phyloP scores from a whole-genome alignment of 2,888 invertebrate species.

The Callyntrura sp. region DNA sequence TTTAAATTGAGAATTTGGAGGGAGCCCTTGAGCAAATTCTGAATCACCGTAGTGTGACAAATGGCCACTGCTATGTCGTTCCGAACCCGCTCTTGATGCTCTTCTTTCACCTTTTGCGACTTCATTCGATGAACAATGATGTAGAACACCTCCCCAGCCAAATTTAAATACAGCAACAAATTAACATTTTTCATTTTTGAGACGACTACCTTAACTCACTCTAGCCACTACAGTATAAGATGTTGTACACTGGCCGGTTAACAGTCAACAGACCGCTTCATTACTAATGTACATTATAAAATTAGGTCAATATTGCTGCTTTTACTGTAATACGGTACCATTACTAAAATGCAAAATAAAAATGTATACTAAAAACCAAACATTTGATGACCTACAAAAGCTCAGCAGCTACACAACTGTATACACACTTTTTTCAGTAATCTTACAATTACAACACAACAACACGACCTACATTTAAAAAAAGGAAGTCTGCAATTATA shows the following conservation, averaged over 20 bases:
- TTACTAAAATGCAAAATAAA: background rate
- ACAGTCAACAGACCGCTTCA: no score
- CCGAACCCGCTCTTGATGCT: conserved; percentile 80
- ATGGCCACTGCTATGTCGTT: conserved; percentile 82
- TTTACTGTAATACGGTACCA: background rate
- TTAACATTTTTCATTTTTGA: conserved; percentile 79
- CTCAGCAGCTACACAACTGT: background rate
- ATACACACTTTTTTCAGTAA: no score
- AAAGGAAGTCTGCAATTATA: background rate
- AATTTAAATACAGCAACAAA: conserved; percentile 81
- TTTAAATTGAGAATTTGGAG: conserved; percentile 78
- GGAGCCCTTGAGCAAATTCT: conserved; percentile 79
- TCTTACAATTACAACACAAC: background rate
- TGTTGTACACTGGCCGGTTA: no score
- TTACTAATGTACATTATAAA: no score
- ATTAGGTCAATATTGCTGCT: background rate
- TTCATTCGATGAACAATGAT: conserved; percentile 83
- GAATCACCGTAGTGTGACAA: conserved; percentile 80
- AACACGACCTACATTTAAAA: background rate
- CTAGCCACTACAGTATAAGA: background rate
- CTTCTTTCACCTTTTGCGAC: conserved; percentile 80
- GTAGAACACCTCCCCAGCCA: conserved; percentile 83
- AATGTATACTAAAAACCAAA: background rate
- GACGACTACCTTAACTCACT: no score
- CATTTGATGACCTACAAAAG: background rate